A percentile compares a stretch with the other conserved stretches of the same genome.
phyloP scores from a whole-genome alignment of 2,888 invertebrate species.

The Toxonevra muliebris region DNA sequence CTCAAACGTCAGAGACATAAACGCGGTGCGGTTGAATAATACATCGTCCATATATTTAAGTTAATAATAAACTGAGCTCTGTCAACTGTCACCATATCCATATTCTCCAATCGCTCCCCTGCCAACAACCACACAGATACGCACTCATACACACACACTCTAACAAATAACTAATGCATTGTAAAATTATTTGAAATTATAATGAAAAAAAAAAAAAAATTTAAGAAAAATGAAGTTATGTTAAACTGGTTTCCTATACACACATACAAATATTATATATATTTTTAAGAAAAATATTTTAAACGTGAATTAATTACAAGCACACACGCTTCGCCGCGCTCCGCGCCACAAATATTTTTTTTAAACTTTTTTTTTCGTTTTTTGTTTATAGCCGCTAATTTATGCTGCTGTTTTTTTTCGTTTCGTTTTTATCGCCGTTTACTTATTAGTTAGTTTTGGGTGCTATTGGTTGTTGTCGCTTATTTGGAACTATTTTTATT shows the following conservation, averaged over 20 bases:
- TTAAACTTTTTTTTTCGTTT: constrained; percentile 17
- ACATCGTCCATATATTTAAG: no score
- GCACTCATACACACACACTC: background rate
- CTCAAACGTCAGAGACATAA: no score
- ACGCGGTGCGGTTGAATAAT: no score
- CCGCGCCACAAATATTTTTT: constrained; percentile 55
- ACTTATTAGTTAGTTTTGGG: background rate
- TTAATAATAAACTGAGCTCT: background rate
- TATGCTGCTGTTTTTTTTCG: constrained; percentile 53
- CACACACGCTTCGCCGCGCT: background rate
- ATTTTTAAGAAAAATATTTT: constrained; percentile 18
- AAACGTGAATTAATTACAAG: constrained; percentile 20
- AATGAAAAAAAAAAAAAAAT: background rate
- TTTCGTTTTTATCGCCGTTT: background rate
- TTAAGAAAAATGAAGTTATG: background rate
- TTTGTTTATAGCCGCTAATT: constrained; percentile 54
- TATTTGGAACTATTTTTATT: background rate
- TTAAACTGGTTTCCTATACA: constrained; percentile 13
- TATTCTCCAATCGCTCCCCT: background rate
- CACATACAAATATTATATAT: background rate
- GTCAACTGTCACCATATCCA: constrained; percentile 5
- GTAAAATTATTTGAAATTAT: background rate
- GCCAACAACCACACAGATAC: background rate
- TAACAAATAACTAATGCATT: background rate
- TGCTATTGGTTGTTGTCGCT: background rate